Evolutionary conservation across 2,888 invertebrate species (phyloP), one percentile per base, ranked within the genome.

Genomic region (Acanthococcus lagerstroemiae): DNA sequence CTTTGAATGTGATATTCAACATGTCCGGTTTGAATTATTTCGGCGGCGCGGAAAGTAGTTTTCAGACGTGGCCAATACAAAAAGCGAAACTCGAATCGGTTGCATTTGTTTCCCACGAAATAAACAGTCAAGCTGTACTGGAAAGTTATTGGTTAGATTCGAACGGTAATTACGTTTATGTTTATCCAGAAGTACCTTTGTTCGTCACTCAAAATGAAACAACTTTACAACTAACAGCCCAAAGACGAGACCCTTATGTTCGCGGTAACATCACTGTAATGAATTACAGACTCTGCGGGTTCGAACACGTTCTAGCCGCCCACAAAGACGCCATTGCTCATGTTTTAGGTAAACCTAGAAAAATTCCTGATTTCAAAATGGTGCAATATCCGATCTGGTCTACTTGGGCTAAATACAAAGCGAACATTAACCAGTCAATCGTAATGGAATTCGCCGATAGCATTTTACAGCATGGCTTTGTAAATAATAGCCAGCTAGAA

Each of bases 341-440:
- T 3, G 82, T 83, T 72, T 77, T 88, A 45, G 81, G 82, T 1
- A 83, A 82, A 72, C 86, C 89, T 0, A 75, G 76, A 1, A 67
- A 21, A 24, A 74, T 81, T n/a, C 89, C 89, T 0, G 83, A 86
- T 71, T 78, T 79, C 65, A 77, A 82, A 58, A 87, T 91, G 83
- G 83, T 94, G 24, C 77, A 79, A 60, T 80, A 88, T 74, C 93
- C 94, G 0, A 83, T 93, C 66, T 94, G 91, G 90, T 90, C 92
- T 0, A 91, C 92, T 0, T 90, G 90, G 88, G 88, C 88, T 0
- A 80, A 83, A 68, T 89, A 87, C 74, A 83, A 84, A 70, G 78
- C 81, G 1, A 79, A 82, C 69, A 84, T 94, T 1, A 82, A 82
- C 69, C 85, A 89, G 68, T 71, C 75, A 0, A 77, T 78, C 9